Percentiles rank a stretch among this genome's conserved stretches.
phyloP scores from a whole-genome alignment of 2,888 invertebrate genomes.

The Epinotia brunnichana region DNA sequence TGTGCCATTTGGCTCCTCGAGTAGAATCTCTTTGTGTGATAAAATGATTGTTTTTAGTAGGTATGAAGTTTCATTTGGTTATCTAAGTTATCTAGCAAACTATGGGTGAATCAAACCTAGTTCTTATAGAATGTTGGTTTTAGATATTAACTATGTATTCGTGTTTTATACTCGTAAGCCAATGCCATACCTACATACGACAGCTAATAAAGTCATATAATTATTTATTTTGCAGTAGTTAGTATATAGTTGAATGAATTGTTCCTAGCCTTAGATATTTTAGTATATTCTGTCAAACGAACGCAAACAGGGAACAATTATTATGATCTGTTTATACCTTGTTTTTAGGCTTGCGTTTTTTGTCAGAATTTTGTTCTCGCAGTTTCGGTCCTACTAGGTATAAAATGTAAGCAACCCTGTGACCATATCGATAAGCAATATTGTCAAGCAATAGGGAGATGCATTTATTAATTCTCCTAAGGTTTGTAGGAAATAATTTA shows the following conservation, averaged over 20 bases:
- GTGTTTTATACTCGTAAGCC: conserved; percentile 17
- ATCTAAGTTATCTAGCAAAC: not conserved
- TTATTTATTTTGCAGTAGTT: conserved; percentile 36
- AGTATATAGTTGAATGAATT: conserved; percentile 27
- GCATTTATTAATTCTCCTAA: conserved; percentile 8
- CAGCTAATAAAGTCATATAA: conserved; percentile 21
- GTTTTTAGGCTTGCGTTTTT: too few species aligned
- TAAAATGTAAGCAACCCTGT: conserved; percentile 15
- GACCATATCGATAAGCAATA: conserved; percentile 39
- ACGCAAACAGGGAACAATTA: too few species aligned
- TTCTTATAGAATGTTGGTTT: conserved; percentile 10
- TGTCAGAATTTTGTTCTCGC: too few species aligned
- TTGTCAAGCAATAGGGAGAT: conserved; percentile 27
- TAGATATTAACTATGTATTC: conserved; percentile 37
- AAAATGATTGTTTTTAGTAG: not conserved
- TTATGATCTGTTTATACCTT: too few species aligned
- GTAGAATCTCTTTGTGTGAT: not conserved
- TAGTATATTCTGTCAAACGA: not conserved
- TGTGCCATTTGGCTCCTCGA: conserved; percentile 7
- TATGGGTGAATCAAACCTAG: not conserved
- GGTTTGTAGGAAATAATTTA: not conserved
- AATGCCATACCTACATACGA: conserved; percentile 37
- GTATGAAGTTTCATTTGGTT: not conserved
- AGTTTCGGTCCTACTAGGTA: too few species aligned
- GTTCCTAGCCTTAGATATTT: conserved; percentile 38